phyloP scores from a whole-genome alignment of 1,140 invertebrate genomes.

The Theocolax elegans region DNA sequence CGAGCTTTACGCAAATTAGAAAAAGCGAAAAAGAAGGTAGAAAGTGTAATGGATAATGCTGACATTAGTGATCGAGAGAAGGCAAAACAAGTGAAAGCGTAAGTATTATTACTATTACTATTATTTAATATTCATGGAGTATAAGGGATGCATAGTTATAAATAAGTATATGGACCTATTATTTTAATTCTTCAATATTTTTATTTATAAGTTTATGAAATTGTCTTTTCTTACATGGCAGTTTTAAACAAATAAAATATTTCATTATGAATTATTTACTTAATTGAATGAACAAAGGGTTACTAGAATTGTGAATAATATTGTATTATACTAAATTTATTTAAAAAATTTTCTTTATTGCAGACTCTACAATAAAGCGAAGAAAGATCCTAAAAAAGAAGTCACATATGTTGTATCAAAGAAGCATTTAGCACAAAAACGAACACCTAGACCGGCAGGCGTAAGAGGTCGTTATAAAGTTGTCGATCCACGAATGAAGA shows the following conservation, averaged over 20 bases:
- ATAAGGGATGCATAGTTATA: constrained; percentile 33
- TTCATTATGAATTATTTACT: too few relatives aligned
- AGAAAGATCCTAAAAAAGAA: constrained; percentile 85
- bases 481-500: constrained; percentile 96
- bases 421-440: constrained; percentile 84
- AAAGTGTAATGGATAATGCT: constrained; percentile 88
- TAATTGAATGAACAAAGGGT: too few relatives aligned
- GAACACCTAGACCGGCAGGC: constrained; percentile 81
- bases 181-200: too few relatives aligned
- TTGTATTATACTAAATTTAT: neutral
- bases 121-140: too few relatives aligned
- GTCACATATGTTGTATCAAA: constrained; percentile 95
- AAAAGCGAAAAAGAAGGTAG: constrained; percentile 95
- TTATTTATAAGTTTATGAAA: too few relatives aligned
- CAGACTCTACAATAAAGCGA: constrained; percentile 94
- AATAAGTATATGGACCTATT: too few relatives aligned
- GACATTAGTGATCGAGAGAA: constrained; percentile 94
- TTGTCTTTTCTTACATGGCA: too few relatives aligned
- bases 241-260: too few relatives aligned
- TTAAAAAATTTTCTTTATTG: constrained; percentile 43
- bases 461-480: constrained; percentile 94
- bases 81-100: constrained; percentile 89
- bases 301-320: too few relatives aligned
- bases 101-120: constrained; percentile 61
- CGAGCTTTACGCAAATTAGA: constrained; percentile 87